Conservation (phyloP, 2,888 invertebrate genomes). For the Alloplasta piceator region DNA sequence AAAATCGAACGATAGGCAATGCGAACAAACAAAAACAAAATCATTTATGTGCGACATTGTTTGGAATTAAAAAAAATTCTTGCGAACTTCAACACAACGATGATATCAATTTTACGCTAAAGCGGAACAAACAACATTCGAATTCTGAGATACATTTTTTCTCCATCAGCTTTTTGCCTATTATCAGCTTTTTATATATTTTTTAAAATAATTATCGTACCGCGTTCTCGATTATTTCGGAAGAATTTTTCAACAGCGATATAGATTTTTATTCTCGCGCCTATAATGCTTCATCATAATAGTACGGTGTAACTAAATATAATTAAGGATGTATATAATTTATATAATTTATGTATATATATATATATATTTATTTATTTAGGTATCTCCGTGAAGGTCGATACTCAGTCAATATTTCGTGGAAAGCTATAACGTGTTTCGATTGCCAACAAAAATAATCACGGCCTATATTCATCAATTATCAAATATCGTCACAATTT, state of each 20-base stretch:
- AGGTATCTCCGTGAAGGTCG: constrained; percentile 45
- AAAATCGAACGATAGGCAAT: neutral
- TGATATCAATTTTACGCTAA: constrained; percentile 25
- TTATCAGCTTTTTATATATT: neutral
- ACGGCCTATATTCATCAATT: constrained; percentile 38
- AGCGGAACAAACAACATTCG: constrained; percentile 17
- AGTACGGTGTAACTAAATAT: constrained; percentile 39
- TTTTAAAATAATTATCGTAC: constrained; percentile 33
- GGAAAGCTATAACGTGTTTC: constrained; percentile 52
- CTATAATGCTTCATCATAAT: constrained; percentile 20
- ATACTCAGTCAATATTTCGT: constrained; percentile 59
- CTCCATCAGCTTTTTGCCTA: neutral
- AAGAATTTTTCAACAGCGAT: constrained; percentile 50
- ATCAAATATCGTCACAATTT: constrained; percentile 43
- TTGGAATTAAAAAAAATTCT: neutral
- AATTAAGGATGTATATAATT: too few relatives aligned
- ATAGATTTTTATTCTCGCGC: constrained; percentile 30
- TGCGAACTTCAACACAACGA: constrained; percentile 4
- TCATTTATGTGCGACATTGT: neutral
- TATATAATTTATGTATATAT: constrained; percentile 15
- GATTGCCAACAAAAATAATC: constrained; percentile 52
- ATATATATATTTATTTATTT: constrained; percentile 5
- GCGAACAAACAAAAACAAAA: neutral
- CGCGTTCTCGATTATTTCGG: constrained; percentile 13
- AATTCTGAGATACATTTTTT: neutral